phyloP scores from a whole-genome alignment of 2,888 invertebrate genomes.

The Xanthorhoe designata region DNA sequence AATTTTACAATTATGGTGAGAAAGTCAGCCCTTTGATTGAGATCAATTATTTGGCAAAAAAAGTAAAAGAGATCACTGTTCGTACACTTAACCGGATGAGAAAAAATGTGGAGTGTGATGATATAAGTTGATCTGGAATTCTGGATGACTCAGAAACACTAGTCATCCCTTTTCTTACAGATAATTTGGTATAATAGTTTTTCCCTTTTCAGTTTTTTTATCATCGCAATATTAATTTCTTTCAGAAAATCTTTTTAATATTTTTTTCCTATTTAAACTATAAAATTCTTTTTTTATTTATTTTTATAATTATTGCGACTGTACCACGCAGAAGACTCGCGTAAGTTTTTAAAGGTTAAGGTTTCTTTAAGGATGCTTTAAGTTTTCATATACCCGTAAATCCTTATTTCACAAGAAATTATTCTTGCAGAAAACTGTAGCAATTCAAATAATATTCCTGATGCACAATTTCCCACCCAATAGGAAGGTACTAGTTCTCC shows the following conservation, averaged over 20 bases:
- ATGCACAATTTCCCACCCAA: slow-evolving; percentile 5
- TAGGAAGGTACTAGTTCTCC: slow-evolving; percentile 3
- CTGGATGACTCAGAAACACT: not conserved
- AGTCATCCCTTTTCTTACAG: not conserved
- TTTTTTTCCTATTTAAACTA: too few species aligned
- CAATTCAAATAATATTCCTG: not conserved
- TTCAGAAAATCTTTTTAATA: too few species aligned
- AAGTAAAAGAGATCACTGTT: not conserved
- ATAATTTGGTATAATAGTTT: too few species aligned
- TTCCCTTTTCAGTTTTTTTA: too few species aligned
- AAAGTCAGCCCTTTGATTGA: slow-evolving; percentile 54
- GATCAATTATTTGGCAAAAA: slow-evolving; percentile 21
- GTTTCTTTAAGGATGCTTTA: too few species aligned
- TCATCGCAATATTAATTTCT: too few species aligned
- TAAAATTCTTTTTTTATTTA: too few species aligned
- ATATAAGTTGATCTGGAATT: not conserved
- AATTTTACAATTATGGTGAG: slow-evolving; percentile 59
- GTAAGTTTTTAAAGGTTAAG: too few species aligned
- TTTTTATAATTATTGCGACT: too few species aligned
- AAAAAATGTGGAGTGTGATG: not conserved
- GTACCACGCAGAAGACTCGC: too few species aligned
- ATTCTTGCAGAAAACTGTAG: not conserved
- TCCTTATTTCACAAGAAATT: not conserved
- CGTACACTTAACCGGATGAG: not conserved
- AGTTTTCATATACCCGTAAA: not conserved